Evolutionary conservation across 2,888 invertebrate genomes (phyloP), one percentile per base, ranked within the genome.

Genomic region (Aleiodes alternator): DNA sequence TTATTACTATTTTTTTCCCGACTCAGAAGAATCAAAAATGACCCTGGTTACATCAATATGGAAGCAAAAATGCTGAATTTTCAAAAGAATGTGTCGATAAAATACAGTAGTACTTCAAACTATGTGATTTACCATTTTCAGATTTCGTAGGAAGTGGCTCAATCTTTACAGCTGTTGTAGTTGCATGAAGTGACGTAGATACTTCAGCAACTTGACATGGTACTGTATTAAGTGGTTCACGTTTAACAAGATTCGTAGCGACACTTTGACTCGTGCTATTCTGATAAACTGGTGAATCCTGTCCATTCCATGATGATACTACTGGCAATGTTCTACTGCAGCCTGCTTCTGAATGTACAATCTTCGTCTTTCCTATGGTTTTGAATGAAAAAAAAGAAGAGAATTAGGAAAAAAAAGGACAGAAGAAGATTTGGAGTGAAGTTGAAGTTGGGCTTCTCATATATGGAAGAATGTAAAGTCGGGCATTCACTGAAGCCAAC

Each of bases 261-360:
- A 77, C 72, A 73, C 79, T 80, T 83, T 84, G 90, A 89, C 66
- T 90, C 29, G 86, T 84, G 61, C 79, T 80, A 74, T 80, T 80
- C 59, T 77, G 77, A 48, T 76, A 77, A 68, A 78, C 78, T 76
- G 81, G 78, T 61, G 80, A 81, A 79, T 79, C 82, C 81, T 87
- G 87, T n/a, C 85, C 84, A 80, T 86, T 89, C 94, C 94, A 94
- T 75, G 93, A 92, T 76, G 87, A 88, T 6, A 84, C 87, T 66
- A 94, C 92, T 4, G 94, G 94, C 87, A 94, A 92, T 9, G 94
- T 94, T 64, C 94, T 90, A 86, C 94, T 94, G 87, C 94, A 94
- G 1, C 94, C 94, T 73, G 92, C 91, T 81, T 92, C 92, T 43
- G 91, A 88, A 76, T 88, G 88, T 23, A 88, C 85, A 73, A 84